These are phyloP conservation scores for Macrosiphum euphorbiae DNA, from an alignment of 2,888 invertebrate genomes.

Conservation along the genomic window DNA sequence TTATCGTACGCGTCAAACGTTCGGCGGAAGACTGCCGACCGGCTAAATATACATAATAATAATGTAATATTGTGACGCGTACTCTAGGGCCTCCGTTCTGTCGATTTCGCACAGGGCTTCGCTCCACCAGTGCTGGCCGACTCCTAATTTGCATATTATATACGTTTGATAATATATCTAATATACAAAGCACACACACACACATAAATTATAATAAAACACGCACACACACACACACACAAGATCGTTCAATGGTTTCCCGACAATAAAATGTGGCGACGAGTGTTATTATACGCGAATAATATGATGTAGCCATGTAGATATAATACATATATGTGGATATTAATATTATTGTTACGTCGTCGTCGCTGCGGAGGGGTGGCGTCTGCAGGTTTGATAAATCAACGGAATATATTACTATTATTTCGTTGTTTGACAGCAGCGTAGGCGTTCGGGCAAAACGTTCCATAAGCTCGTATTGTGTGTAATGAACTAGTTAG, in stretches of 20 bases:
- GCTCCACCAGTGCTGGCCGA: neutral
- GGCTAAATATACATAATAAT: neutral
- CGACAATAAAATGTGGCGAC: neutral
- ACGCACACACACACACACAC: neutral
- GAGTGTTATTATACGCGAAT: neutral
- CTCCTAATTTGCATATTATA: neutral
- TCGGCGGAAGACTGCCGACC: neutral
- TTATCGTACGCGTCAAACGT: neutral
- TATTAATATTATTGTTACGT: neutral
- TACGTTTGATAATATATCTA: neutral
- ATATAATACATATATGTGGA: neutral
- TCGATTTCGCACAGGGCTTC: conserved; percentile 17
- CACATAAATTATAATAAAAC: neutral
- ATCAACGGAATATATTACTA: neutral
- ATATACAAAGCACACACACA: neutral
- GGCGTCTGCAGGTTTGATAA: neutral
- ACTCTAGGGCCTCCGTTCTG: neutral
- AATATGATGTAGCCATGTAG: too few relatives aligned
- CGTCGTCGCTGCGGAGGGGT: neutral
- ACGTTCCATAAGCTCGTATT: neutral
- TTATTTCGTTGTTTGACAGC: neutral
- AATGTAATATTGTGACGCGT: neutral
- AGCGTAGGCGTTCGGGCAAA: neutral
- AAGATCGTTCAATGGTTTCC: neutral
- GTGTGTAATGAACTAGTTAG: neutral